phyloP scores from a whole-genome alignment of 1,140 invertebrate genomes.

The Reticulitermes speratus region DNA sequence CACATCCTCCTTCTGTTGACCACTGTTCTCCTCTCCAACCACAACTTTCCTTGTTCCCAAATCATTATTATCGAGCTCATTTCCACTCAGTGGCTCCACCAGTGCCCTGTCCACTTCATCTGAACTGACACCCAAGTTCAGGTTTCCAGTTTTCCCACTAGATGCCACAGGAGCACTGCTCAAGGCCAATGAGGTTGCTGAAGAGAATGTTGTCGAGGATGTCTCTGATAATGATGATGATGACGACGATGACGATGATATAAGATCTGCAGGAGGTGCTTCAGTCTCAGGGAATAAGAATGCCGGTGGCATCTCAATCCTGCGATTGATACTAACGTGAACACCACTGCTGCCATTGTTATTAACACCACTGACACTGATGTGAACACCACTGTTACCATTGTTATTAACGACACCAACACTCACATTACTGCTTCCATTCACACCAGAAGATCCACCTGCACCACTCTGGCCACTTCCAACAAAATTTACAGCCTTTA shows the following conservation, averaged over 20 bases:
- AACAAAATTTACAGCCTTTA: slow-evolving; percentile 41
- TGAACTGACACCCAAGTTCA: background rate
- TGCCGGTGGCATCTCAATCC: slow-evolving; percentile 78
- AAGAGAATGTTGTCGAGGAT: too few relatives aligned
- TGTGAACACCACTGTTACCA: slow-evolving; percentile 47
- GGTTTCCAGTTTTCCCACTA: too few relatives aligned
- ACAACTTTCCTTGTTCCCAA: background rate
- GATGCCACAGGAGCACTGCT: too few relatives aligned
- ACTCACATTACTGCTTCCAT: slow-evolving; percentile 8
- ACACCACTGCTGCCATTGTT: slow-evolving; percentile 39
- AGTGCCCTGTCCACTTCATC: slow-evolving; percentile 28
- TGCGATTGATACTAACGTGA: slow-evolving; percentile 66
- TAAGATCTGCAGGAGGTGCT: slow-evolving; percentile 58
- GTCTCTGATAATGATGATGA: too few relatives aligned
- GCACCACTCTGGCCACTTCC: background rate
- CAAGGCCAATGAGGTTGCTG: too few relatives aligned
- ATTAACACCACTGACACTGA: slow-evolving; percentile 55
- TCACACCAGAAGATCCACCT: background rate
- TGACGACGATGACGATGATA: slow-evolving; percentile 38
- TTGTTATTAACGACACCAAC: slow-evolving; percentile 9
- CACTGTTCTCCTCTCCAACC: slow-evolving; percentile 15
- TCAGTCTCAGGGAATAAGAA: slow-evolving; percentile 77
- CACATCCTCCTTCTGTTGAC: background rate
- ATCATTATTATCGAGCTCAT: slow-evolving; percentile 51
- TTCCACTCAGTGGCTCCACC: slow-evolving; percentile 40